Evolutionary conservation across 2,888 invertebrate genomes (phyloP).

Genomic region (Pimpla rufipes): DNA sequence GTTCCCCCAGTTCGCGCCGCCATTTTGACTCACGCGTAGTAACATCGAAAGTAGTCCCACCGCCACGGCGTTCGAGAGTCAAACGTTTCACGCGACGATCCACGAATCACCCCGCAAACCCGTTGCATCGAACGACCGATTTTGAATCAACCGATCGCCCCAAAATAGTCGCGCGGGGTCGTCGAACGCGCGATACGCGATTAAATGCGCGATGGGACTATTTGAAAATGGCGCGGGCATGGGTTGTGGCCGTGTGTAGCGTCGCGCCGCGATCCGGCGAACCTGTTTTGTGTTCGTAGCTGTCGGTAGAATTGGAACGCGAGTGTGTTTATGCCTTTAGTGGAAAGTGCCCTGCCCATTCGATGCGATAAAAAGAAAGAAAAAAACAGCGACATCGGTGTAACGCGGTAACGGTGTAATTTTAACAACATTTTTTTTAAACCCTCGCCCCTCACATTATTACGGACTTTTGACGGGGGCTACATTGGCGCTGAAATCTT

Average conservation of each 20-base stretch:
- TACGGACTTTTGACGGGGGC: slow-evolving; percentile 36
- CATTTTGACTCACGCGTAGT: slow-evolving; percentile 79
- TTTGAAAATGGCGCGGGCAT: slow-evolving; percentile 77
- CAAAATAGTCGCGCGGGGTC: background rate
- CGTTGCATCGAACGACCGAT: background rate
- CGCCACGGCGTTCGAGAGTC: slow-evolving; percentile 63
- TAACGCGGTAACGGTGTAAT: slow-evolving; percentile 38
- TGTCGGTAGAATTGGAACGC: slow-evolving; percentile 78
- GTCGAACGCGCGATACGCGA: background rate
- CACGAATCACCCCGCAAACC: background rate
- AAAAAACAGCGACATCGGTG: slow-evolving; percentile 35
- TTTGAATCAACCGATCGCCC: slow-evolving; percentile 21
- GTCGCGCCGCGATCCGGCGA: slow-evolving; percentile 78
- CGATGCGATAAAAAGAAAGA: slow-evolving; percentile 52
- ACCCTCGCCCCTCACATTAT: background rate
- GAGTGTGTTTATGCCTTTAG: slow-evolving; percentile 78
- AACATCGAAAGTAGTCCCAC: slow-evolving; percentile 72
- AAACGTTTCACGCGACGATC: background rate
- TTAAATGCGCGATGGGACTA: slow-evolving; percentile 73
- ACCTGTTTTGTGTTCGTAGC: slow-evolving; percentile 78
- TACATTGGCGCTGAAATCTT: slow-evolving; percentile 56
- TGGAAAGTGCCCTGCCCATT: slow-evolving; percentile 71
- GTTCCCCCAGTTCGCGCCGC: slow-evolving; percentile 70
- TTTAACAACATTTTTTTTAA: slow-evolving; percentile 1
- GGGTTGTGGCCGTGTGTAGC: slow-evolving; percentile 75